A percentile compares a stretch with the other conserved stretches of the same genome.
phyloP scores from a whole-genome alignment of 1,140 invertebrate genomes.

The Ditylenchus dipsaci region DNA sequence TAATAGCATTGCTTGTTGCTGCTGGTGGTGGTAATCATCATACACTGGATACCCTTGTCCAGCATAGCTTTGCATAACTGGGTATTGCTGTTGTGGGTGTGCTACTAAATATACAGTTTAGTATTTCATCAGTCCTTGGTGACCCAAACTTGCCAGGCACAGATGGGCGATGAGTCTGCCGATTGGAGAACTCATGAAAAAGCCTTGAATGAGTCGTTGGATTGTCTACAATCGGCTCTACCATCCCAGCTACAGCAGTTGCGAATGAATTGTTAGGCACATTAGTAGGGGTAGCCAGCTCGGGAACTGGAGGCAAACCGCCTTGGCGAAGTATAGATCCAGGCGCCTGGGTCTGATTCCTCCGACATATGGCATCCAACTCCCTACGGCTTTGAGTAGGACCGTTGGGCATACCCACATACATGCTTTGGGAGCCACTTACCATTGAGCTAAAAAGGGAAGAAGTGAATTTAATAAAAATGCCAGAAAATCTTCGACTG shows the following conservation, averaged over 20 bases:
- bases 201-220: slow-evolving; percentile 47
- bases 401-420: background rate
- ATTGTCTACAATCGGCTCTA: slow-evolving; percentile 3
- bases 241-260: background rate
- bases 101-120: background rate
- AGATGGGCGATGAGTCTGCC: slow-evolving; percentile 14
- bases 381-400: slow-evolving; percentile 18
- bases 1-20: slow-evolving; percentile 28
- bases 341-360: slow-evolving; percentile 20
- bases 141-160: background rate
- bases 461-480: too few species aligned
- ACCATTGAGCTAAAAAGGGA: too few species aligned
- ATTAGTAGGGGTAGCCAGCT: slow-evolving; percentile 4
- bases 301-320: slow-evolving; percentile 11
- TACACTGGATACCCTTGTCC: background rate
- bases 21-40: slow-evolving; percentile 42
- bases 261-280: slow-evolving; percentile 18
- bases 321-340: background rate
- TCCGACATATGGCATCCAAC: slow-evolving; percentile 45
- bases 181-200: slow-evolving; percentile 49
- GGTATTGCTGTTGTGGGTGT: background rate
- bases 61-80: background rate
- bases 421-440: background rate
- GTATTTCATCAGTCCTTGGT: background rate
- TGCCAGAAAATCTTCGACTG: too few species aligned